Evolutionary conservation across 2,888 invertebrate genomes (phyloP).

Genomic region (Cheilosia scutellata): DNA sequence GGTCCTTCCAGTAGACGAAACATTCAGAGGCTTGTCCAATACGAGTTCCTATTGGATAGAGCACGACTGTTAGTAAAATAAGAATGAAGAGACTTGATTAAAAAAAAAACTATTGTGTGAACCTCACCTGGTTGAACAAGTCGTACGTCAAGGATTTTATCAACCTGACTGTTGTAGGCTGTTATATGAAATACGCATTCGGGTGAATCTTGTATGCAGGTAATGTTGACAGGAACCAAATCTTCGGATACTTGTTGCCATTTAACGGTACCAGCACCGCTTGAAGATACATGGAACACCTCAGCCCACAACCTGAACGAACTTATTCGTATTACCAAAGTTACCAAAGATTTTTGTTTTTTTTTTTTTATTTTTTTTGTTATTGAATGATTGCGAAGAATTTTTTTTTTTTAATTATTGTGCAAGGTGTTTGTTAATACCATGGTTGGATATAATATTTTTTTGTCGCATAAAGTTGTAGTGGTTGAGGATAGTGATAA

Average conservation of each 20-base stretch:
- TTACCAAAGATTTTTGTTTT: conserved; percentile 61
- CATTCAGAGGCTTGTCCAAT: conserved; percentile 99
- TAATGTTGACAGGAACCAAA: conserved; percentile 98
- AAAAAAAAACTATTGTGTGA: not conserved
- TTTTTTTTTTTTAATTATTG: conserved; percentile 42
- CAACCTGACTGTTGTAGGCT: conserved; percentile 99
- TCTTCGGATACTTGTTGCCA: conserved; percentile 99
- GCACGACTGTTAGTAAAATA: conserved; percentile 26
- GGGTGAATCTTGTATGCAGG: conserved; percentile 98
- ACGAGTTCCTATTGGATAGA: conserved; percentile 90
- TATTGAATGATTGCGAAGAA: conserved; percentile 47
- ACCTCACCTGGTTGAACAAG: conserved; percentile 96
- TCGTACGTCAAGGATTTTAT: conserved; percentile 98
- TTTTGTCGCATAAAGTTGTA: conserved; percentile 61
- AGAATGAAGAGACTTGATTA: not conserved
- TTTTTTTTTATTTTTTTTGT: conserved; percentile 67
- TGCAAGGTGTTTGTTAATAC: conserved; percentile 63
- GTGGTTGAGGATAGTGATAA: conserved; percentile 60
- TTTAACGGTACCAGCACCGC: conserved; percentile 95
- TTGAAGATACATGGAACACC: conserved; percentile 98
- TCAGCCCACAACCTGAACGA: conserved; percentile 97
- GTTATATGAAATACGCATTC: conserved; percentile 99
- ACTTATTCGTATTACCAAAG: conserved; percentile 80
- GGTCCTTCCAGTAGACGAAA: conserved; percentile 99
- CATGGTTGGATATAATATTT: conserved; percentile 46